phyloP scores from a whole-genome alignment of 2,113 vertebrate genomes.

The Pangasianodon hypophthalmus region DNA sequence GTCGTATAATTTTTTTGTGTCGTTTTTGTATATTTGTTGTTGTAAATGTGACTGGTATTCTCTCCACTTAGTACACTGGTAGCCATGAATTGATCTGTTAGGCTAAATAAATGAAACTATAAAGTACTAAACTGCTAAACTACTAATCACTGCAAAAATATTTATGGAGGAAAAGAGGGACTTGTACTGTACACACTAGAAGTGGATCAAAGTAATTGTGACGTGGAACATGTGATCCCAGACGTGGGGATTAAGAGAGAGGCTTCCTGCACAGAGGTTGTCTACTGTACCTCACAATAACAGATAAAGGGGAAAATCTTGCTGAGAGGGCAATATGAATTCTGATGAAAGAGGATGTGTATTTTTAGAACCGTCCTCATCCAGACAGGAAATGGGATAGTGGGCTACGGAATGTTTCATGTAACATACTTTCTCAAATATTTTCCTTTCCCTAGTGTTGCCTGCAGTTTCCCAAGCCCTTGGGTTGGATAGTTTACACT shows the following conservation, averaged over 20 bases:
- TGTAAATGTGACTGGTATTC: neutral
- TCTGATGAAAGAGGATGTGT: conserved; percentile 53
- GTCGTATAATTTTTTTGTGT: neutral
- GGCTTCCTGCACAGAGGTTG: conserved; percentile 42
- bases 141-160: neutral
- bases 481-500: conserved; percentile 41
- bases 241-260: conserved; percentile 59
- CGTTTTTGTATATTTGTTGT: neutral
- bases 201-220: conserved; percentile 35
- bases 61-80: neutral
- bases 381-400: conserved; percentile 56
- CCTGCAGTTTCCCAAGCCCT: conserved; percentile 49
- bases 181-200: conserved; percentile 1
- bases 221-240: conserved; percentile 36
- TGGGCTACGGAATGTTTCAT: conserved; percentile 43
- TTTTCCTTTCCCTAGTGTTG: conserved; percentile 37
- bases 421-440: conserved; percentile 49
- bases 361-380: conserved; percentile 60
- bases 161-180: neutral
- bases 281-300: conserved; percentile 47
- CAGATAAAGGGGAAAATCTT: conserved; percentile 63
- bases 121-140: no score
- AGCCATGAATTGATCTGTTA: neutral
- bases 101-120: neutral
- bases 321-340: conserved; percentile 61